Percentiles rank a stretch among this genome's conserved stretches.
Conservation (phyloP, 2,113 vertebrate genomes). For the Malurus melanocephalus region DNA sequence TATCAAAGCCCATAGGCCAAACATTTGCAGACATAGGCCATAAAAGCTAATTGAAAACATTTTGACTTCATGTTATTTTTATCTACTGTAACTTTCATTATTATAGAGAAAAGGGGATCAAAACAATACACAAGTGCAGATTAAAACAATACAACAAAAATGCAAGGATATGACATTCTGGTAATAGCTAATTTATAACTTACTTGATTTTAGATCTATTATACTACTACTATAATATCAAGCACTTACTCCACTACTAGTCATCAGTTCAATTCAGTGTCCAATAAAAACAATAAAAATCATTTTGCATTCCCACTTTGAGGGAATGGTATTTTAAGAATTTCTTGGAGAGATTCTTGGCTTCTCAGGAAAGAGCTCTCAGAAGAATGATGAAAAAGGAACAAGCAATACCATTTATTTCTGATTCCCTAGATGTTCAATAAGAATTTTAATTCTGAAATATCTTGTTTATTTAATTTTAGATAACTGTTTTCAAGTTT, state of each 20-base stretch:
- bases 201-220: not conserved
- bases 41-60: slow-evolving; percentile 5
- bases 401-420: not conserved
- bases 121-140: not conserved
- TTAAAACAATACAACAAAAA: not conserved
- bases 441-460: not conserved
- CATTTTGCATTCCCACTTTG: not conserved
- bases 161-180: not conserved
- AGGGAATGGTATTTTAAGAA: not conserved
- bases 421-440: not conserved
- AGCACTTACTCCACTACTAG: not conserved
- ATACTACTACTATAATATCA: not conserved
- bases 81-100: not conserved
- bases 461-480: not conserved
- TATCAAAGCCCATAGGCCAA: not conserved
- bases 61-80: not conserved
- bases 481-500: not conserved
- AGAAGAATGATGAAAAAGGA: not conserved
- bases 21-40: not conserved
- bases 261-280: not conserved
- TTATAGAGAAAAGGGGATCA: not conserved
- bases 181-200: not conserved
- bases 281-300: not conserved
- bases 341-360: not conserved
- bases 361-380: not conserved